Evolutionary conservation across 2,113 vertebrate species (phyloP).

Genomic region (Trogon melanurus): DNA sequence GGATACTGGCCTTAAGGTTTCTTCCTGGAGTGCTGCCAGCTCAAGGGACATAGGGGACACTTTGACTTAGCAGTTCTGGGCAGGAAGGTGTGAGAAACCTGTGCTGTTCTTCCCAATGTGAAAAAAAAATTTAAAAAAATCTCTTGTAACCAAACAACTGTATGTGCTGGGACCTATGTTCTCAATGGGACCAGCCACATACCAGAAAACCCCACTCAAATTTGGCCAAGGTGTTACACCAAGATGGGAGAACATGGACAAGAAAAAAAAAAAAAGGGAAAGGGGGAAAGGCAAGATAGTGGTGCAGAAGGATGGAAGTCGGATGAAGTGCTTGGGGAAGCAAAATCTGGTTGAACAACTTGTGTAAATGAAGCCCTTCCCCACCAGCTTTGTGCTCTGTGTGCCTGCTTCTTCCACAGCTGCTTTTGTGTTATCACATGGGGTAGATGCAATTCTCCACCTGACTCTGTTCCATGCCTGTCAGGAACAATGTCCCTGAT

Average conservation of each 20-base stretch:
- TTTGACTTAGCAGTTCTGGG: background rate
- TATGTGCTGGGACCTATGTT: background rate
- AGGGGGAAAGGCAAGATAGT: background rate
- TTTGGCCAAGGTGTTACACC: background rate
- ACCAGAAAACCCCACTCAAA: background rate
- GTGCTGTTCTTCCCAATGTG: background rate
- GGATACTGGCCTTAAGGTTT: background rate
- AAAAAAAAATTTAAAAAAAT: background rate
- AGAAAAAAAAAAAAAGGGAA: background rate
- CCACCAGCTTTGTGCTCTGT: background rate
- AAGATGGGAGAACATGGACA: background rate
- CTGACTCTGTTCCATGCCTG: background rate
- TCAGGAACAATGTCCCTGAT: background rate
- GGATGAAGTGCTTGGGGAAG: background rate
- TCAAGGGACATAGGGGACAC: background rate
- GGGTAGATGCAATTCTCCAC: too few species aligned
- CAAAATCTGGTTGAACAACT: background rate
- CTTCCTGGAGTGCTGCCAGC: background rate
- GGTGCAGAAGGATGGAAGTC: background rate
- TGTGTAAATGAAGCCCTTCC: rapidly evolving
- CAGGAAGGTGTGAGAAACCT: background rate
- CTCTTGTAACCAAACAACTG: background rate
- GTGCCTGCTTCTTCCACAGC: background rate
- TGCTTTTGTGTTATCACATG: rapidly evolving
- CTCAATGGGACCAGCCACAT: background rate